Conservation (phyloP, 2,797 vertebrate species). For the Acanthiza pusilla region DNA sequence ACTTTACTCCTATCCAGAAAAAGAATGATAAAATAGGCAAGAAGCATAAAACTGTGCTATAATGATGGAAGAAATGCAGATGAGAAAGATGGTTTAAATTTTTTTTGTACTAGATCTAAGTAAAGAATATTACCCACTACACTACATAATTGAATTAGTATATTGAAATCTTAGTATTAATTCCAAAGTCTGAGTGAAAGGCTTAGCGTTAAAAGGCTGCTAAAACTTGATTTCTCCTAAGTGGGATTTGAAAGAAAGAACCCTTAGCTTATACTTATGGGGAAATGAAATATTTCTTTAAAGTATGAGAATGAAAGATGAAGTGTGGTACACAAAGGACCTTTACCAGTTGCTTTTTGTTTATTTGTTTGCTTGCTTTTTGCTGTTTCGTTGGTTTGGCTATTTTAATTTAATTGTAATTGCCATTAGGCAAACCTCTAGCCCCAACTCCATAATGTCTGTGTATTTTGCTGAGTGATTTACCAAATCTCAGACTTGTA, state of each 20-base stretch:
- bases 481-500: not conserved
- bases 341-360: not conserved
- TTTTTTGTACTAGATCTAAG: not conserved
- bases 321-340: not conserved
- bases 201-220: not conserved
- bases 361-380: not conserved
- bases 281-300: not conserved
- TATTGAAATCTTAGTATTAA: slow-evolving; percentile 26
- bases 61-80: not conserved
- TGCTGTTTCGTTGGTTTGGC: not conserved
- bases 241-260: not conserved
- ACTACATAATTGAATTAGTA: slow-evolving; percentile 24
- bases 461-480: not conserved
- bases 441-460: accelerated
- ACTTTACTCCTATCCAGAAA: not conserved
- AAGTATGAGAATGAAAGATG: not conserved
- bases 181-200: slow-evolving; percentile 20
- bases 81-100: not conserved
- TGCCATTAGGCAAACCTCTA: not conserved
- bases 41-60: not conserved
- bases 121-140: slow-evolving; percentile 20
- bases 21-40: not conserved
- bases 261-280: not conserved
- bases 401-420: not conserved
- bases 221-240: not conserved